Conservation (phyloP, 2,888 invertebrate genomes). For the Melanargia galathea region DNA sequence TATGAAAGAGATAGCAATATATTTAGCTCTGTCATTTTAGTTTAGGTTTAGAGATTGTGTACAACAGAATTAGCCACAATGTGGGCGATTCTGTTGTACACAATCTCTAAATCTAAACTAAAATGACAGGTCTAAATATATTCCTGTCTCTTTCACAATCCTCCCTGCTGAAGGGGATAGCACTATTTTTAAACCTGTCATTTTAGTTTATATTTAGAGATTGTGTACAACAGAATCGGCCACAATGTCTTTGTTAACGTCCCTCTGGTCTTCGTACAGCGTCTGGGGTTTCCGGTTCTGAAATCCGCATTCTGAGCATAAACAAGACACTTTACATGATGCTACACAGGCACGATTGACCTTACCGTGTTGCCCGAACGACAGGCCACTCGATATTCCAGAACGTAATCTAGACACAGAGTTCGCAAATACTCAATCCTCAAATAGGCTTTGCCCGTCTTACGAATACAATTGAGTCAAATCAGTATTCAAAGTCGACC, state of each 20-base stretch:
- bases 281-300: not conserved
- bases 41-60: too few species aligned
- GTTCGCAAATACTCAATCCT: constrained; percentile 32
- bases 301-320: constrained; percentile 6
- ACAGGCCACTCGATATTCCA: constrained; percentile 22
- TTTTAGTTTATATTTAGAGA: too few species aligned
- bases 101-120: too few species aligned
- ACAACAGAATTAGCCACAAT: too few species aligned
- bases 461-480: constrained; percentile 38
- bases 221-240: too few species aligned
- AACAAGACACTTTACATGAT: constrained; percentile 10
- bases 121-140: too few species aligned
- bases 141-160: too few species aligned
- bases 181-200: too few species aligned
- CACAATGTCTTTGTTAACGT: not conserved
- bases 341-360: constrained; percentile 2
- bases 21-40: too few species aligned
- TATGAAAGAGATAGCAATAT: too few species aligned
- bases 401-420: constrained; percentile 28
- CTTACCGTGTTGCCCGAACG: constrained; percentile 26
- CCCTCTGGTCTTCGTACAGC: not conserved
- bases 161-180: too few species aligned
- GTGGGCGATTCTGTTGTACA: too few species aligned
- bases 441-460: constrained; percentile 36
- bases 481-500: constrained; percentile 37